Percentiles rank a stretch among this genome's conserved stretches.
Conservation (phyloP, 2,113 vertebrate species). For the Hystrix brachyura region DNA sequence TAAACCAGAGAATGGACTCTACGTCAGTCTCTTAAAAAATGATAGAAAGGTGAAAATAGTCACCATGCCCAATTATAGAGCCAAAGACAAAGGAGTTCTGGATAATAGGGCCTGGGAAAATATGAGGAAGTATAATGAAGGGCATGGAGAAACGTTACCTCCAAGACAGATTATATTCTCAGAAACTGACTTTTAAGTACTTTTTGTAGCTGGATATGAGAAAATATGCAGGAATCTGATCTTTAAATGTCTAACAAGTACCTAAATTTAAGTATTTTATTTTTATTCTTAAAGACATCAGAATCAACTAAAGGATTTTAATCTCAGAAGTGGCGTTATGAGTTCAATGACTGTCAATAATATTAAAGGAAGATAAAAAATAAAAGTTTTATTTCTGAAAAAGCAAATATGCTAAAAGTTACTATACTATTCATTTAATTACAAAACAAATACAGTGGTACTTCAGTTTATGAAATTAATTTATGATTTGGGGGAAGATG, state of each 20-base stretch:
- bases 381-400: not conserved
- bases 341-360: not conserved
- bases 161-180: not conserved
- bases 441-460: not conserved
- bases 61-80: not conserved
- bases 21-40: conserved; percentile 22
- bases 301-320: not conserved
- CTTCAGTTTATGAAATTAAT: not conserved
- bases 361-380: conserved; percentile 9
- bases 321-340: not conserved
- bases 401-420: not conserved
- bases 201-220: not conserved
- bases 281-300: conserved; percentile 11
- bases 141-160: not conserved
- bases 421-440: not conserved
- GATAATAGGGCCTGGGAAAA: not conserved
- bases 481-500: not conserved
- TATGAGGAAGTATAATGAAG: not conserved
- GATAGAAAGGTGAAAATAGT: not conserved
- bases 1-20: not conserved
- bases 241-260: not conserved
- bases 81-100: not conserved
- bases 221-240: not conserved
- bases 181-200: not conserved
- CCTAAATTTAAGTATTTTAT: not conserved